Base-by-base conservation (phyloP, 1,140 invertebrate genomes). In the Drosophila albomicans region DNA sequence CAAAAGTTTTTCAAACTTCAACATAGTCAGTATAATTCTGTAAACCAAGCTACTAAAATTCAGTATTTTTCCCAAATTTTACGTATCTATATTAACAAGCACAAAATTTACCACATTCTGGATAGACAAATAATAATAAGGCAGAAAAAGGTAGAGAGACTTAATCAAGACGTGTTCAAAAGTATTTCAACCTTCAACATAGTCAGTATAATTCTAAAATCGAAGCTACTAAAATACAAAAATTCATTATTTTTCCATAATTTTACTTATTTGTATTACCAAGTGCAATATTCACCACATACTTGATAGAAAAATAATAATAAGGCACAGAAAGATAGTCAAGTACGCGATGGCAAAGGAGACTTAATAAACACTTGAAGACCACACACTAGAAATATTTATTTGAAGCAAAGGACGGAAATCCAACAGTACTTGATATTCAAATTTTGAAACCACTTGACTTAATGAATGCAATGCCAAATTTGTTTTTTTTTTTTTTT, bases 391-490 rank as follows among this genome's bases (percentile, higher is more conserved):
- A 41, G 7, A 41, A n/a, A 41, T 41, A 25, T 25, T 25, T 41
- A 25, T 25, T 25, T 11, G 38, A 35, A 6, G 38, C 38, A 32
- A 32, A 3, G 38, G 38, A 10, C 11, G 3, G 38, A 43, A 43
- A 43, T 43, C 41, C 41, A n/a, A n/a, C 41, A 3, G 41, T 43
- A 13, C 11, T 43, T 43, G 41, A 13, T 43, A 43, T 43, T 43
- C 41, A 43, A 13, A 43, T 43, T 43, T 13, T 11, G 41, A n/a
- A 43, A 3, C 41, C 41, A 43, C 41, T 43, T 43, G 41, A 43
- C 41, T 43, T 43, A 43, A 43, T 43, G 41, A 43, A 43, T 43
- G 41, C 41, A 43, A 43, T 43, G 41, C n/a, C 41, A 13, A 43
- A 43, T 43, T 43, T 43, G 41, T 43, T 16, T 43, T 43, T 43